Conservation (phyloP, 2,113 vertebrate genomes). For the Sebastes schlegelii region DNA sequence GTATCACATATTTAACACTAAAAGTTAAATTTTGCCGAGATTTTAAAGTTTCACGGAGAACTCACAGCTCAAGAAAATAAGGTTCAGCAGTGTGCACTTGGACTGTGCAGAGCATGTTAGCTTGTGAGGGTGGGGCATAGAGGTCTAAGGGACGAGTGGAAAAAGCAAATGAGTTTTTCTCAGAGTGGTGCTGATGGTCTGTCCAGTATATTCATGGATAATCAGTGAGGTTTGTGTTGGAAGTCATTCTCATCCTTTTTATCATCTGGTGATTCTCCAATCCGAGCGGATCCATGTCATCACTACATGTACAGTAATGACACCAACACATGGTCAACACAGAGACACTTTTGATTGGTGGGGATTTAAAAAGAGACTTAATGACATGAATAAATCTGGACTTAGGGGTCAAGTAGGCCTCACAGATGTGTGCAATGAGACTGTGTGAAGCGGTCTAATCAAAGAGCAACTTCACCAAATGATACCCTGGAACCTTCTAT, state of each 20-base stretch:
- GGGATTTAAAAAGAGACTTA: constrained; percentile 73
- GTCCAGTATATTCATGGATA: not conserved
- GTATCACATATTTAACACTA: not conserved
- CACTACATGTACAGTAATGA: constrained; percentile 46
- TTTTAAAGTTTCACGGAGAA: constrained; percentile 10
- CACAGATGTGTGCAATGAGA: constrained; percentile 59
- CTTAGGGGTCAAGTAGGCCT: constrained; percentile 42
- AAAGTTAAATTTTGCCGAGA: not conserved
- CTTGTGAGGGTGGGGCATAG: not conserved
- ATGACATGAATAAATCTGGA: constrained; percentile 71
- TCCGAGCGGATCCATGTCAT: constrained; percentile 45
- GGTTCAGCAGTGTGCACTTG: constrained; percentile 7
- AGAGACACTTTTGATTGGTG: constrained; percentile 66
- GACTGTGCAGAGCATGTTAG: not conserved
- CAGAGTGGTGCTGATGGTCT: not conserved
- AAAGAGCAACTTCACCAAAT: constrained; percentile 39
- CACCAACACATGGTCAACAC: constrained; percentile 44
- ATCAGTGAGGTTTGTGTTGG: not conserved
- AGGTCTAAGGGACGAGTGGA: not conserved
- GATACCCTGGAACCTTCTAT: constrained; percentile 18
- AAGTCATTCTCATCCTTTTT: constrained; percentile 18
- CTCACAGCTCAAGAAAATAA: constrained; percentile 14
- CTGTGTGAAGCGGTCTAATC: constrained; percentile 55
- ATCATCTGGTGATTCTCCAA: constrained; percentile 26
- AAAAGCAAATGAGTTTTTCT: constrained; percentile 9